These are phyloP conservation scores for Penaeus indicus DNA, from an alignment of 1,140 invertebrate species.

Conservation along the genomic window DNA sequence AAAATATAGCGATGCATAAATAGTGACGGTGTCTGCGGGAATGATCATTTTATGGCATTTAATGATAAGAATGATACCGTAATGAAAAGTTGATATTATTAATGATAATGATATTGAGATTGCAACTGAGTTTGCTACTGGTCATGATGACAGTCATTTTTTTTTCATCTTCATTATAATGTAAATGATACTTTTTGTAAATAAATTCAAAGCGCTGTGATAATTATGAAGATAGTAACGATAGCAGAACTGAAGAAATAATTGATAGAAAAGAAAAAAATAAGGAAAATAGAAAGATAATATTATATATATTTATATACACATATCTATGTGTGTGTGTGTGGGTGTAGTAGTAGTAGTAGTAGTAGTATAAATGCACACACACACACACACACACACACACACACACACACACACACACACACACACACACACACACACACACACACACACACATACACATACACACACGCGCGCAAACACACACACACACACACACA, in stretches of 20 bases:
- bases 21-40: too few relatives aligned
- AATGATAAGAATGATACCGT: background rate
- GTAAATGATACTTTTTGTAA: background rate
- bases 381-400: too few relatives aligned
- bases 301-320: slow-evolving; percentile 8
- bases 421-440: too few relatives aligned
- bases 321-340: background rate
- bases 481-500: background rate
- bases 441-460: background rate
- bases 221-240: too few relatives aligned
- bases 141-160: background rate
- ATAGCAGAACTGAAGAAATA: too few relatives aligned
- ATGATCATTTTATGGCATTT: too few relatives aligned
- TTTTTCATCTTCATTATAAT: background rate
- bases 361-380: too few relatives aligned
- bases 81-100: background rate
- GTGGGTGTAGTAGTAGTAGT: too few relatives aligned
- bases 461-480: background rate
- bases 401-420: too few relatives aligned
- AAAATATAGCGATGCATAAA: too few relatives aligned
- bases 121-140: too few relatives aligned
- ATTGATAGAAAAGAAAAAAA: background rate
- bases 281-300: background rate
- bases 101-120: slow-evolving; percentile 14
- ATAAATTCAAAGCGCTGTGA: too few relatives aligned